Evolutionary conservation across 2,888 invertebrate species (phyloP).

Genomic region (Scaptodrosophila latifasciaeformis): DNA sequence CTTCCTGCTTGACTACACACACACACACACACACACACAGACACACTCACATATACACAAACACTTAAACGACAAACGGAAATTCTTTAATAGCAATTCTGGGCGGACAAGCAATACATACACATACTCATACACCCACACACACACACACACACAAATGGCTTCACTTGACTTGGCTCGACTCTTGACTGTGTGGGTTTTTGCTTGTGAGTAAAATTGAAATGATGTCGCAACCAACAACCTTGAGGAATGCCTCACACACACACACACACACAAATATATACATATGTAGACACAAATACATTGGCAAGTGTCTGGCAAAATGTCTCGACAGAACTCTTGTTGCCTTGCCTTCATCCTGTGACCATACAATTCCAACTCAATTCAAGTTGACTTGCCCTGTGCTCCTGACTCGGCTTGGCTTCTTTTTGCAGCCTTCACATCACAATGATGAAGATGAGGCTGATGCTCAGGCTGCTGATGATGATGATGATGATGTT

Average conservation of each 20-base stretch:
- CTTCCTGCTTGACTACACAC: conserved; percentile 48
- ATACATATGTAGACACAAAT: conserved; percentile 23
- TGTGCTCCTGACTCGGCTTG: too few relatives aligned
- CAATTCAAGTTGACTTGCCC: conserved; percentile 44
- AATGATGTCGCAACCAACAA: conserved; percentile 62
- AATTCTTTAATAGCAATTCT: conserved; percentile 47
- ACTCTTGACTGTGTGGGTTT: conserved; percentile 39
- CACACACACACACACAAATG: conserved; percentile 4
- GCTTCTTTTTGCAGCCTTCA: too few relatives aligned
- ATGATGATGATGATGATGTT: too few relatives aligned
- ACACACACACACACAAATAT: conserved; percentile 17
- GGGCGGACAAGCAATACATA: conserved; percentile 26
- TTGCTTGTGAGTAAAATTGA: conserved; percentile 55
- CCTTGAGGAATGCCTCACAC: conserved; percentile 71
- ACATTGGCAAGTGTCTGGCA: conserved; percentile 56
- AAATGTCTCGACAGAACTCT: conserved; percentile 57
- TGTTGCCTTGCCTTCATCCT: conserved; percentile 5
- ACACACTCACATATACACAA: conserved; percentile 3
- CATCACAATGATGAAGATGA: too few relatives aligned
- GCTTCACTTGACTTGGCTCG: background rate
- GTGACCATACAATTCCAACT: conserved; percentile 32
- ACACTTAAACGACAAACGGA: conserved; percentile 11
- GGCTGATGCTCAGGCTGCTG: too few relatives aligned
- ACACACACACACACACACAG: conserved; percentile 20
- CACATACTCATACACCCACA: conserved; percentile 16